Percentiles rank a stretch among this genome's conserved stretches.
Evolutionary conservation across 1,140 invertebrate genomes (phyloP).

Genomic region (Pseudomyrmex dendroicus): DNA sequence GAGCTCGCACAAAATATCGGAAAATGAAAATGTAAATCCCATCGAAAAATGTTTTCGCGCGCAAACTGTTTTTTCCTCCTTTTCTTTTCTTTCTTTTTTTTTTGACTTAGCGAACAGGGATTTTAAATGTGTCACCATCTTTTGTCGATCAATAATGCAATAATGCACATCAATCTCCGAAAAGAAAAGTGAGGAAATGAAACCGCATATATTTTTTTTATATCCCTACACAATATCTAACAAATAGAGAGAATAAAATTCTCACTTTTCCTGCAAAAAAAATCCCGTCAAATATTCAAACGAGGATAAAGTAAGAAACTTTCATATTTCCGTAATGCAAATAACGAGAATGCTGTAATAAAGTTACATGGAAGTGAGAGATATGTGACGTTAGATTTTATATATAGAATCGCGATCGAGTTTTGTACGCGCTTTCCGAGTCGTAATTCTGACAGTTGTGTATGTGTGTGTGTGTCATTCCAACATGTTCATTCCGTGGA

Average conservation of each 20-base stretch:
- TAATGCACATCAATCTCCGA: slow-evolving; percentile 1
- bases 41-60: slow-evolving; percentile 10
- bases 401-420: neutral
- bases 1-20: slow-evolving; percentile 39
- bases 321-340: neutral
- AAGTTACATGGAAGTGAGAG: neutral
- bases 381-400: neutral
- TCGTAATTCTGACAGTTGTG: neutral
- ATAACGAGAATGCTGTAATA: neutral
- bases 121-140: slow-evolving; percentile 12
- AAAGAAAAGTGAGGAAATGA: neutral
- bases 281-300: neutral
- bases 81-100: too few relatives aligned
- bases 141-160: neutral
- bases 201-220: neutral
- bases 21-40: slow-evolving; percentile 56
- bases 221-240: neutral
- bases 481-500: neutral
- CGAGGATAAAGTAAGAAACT: neutral
- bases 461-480: too few relatives aligned
- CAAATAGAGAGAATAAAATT: neutral
- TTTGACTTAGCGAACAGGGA: neutral
- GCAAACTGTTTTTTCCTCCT: too few relatives aligned
- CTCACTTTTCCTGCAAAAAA: neutral
- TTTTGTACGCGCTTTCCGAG: neutral